Base-by-base conservation (phyloP, 1,140 invertebrate species). In the Bilobella aurantiaca region DNA sequence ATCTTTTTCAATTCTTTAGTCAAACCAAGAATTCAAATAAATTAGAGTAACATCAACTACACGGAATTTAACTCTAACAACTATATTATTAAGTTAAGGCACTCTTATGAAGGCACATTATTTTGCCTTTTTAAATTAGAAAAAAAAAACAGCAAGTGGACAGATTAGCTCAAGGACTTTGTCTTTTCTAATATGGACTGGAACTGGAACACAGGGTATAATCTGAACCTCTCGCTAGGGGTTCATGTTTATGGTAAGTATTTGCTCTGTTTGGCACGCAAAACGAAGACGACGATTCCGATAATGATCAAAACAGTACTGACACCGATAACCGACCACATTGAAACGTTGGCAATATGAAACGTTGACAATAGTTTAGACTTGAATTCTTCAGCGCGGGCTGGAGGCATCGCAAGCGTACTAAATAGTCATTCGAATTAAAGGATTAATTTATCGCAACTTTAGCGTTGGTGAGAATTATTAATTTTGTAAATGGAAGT, bases 191-290 rank as follows among this genome's bases (percentile, higher is more conserved):
- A n/a, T n/a, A n/a, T n/a, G n/a, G n/a, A n/a, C n/a, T n/a, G n/a
- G n/a, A n/a, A n/a, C n/a, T n/a, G n/a, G n/a, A n/a, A n/a, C n/a
- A n/a, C n/a, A n/a, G n/a, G n/a, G n/a, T n/a, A n/a, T n/a, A n/a
- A n/a, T n/a, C n/a, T n/a, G n/a, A n/a, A n/a, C n/a, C n/a, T n/a
- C n/a, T 42, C 34, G 8, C 8, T 14, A 53, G 49, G 49, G 25
- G 25, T 8, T 53, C 25, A 42, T 53, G 49, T 63, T 29, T 63
- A 63, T 14, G 21, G 16, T 14, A 47, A 49, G 32, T 60, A 61
- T 23, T 59, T 67, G 28, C 58, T 67, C 56, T 67, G 62, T 27
- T 61, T 34, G 23, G 61, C 61, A 58, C 66, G 53, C 21, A 67
- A 46, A n/a, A 67, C n/a, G 27, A 67, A 61, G 5, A 67, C 60